Conservation (phyloP, 2,113 vertebrate genomes). For the Okapia johnstoni region DNA sequence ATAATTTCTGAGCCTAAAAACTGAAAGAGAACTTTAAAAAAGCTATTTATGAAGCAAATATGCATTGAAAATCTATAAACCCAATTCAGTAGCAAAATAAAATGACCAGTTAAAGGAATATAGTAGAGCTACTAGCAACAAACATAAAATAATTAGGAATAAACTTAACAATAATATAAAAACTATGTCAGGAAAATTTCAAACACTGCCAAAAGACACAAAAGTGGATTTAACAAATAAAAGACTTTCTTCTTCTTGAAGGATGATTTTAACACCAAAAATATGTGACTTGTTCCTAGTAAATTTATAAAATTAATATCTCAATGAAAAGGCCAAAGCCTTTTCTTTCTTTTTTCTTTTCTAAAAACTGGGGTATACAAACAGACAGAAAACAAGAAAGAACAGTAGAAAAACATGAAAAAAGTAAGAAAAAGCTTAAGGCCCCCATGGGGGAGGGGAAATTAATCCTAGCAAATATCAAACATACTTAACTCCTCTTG, state of each 20-base stretch:
- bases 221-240: neutral
- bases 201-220: neutral
- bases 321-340: neutral
- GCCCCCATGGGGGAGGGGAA: neutral
- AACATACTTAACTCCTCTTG: neutral
- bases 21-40: neutral
- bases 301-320: neutral
- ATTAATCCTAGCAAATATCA: neutral
- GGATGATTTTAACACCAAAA: neutral
- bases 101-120: neutral
- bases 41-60: neutral
- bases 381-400: neutral
- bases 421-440: slow-evolving; percentile 1
- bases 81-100: neutral
- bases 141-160: neutral
- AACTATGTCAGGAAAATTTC: neutral
- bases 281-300: neutral
- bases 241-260: neutral
- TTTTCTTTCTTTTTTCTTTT: neutral
- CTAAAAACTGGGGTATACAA: neutral
- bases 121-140: neutral
- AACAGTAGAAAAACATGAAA: neutral
- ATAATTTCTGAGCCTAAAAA: neutral
- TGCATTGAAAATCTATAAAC: neutral
- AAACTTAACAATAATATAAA: neutral